These are phyloP conservation scores for Leptarthrus brevirostris DNA, from an alignment of 2,888 invertebrate species.

Conservation along the genomic window DNA sequence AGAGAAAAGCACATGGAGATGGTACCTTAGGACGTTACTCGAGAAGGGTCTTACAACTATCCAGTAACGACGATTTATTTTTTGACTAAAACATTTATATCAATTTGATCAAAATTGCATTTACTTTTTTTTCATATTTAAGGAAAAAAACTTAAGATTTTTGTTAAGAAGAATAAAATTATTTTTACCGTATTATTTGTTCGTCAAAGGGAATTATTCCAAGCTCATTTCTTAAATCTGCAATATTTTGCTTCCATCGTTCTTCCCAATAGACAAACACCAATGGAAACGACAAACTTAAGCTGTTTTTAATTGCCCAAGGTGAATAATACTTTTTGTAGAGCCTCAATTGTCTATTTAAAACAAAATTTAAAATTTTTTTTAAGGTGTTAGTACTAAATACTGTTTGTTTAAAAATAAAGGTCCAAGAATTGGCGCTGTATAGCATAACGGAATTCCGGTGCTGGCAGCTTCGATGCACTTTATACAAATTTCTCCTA, in stretches of 20 bases:
- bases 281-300: not conserved
- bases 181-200: not conserved
- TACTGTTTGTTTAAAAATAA: constrained; percentile 22
- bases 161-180: not conserved
- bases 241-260: constrained; percentile 16
- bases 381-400: not conserved
- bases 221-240: constrained; percentile 34
- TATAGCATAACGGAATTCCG: constrained; percentile 7
- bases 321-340: constrained; percentile 36
- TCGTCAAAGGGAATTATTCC: constrained; percentile 10
- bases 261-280: constrained; percentile 47
- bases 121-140: not conserved
- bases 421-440: constrained; percentile 36
- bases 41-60: too few relatives aligned
- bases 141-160: not conserved
- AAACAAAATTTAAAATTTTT: constrained; percentile 4
- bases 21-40: too few relatives aligned
- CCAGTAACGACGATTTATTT: too few relatives aligned
- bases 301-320: constrained; percentile 17
- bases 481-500: constrained; percentile 74
- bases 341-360: constrained; percentile 21
- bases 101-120: too few relatives aligned
- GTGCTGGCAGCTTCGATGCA: constrained; percentile 34
- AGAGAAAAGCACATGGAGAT: too few relatives aligned
- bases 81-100: too few relatives aligned